phyloP scores from a whole-genome alignment of 2,113 vertebrate species.

The Percina caprodes region DNA sequence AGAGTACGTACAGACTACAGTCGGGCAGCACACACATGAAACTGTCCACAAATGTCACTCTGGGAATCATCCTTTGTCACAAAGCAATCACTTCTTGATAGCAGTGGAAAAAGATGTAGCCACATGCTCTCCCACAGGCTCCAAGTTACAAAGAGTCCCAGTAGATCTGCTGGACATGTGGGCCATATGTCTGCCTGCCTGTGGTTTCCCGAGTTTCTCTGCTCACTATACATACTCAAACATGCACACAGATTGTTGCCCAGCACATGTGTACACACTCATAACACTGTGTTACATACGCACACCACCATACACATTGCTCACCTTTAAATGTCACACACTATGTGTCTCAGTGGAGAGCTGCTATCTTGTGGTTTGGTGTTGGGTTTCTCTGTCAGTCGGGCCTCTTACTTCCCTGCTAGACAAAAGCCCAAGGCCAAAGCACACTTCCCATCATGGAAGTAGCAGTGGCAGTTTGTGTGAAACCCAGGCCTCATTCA shows the following conservation, averaged over 20 bases:
- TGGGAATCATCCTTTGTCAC: slow-evolving; percentile 72
- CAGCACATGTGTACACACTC: slow-evolving; percentile 28
- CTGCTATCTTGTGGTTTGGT: slow-evolving; percentile 48
- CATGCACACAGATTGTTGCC: slow-evolving; percentile 32
- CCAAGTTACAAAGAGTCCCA: slow-evolving; percentile 50
- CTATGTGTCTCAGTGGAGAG: slow-evolving; percentile 18
- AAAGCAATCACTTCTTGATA: slow-evolving; percentile 73
- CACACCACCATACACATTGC: slow-evolving; percentile 20
- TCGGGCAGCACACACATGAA: slow-evolving; percentile 21
- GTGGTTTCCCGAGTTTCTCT: slow-evolving; percentile 50
- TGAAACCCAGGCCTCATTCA: slow-evolving; percentile 1
- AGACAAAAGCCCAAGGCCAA: slow-evolving; percentile 41
- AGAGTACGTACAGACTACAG: slow-evolving; percentile 1
- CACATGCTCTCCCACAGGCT: slow-evolving; percentile 60
- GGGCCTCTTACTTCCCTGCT: slow-evolving; percentile 25
- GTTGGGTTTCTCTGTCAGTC: slow-evolving; percentile 57
- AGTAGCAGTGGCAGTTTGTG: slow-evolving; percentile 19
- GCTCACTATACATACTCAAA: slow-evolving; percentile 34
- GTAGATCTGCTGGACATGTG: slow-evolving; percentile 67
- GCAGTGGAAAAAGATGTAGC: slow-evolving; percentile 51
- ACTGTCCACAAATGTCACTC: slow-evolving; percentile 65
- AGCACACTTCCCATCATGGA: slow-evolving; percentile 40
- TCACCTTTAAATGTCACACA: slow-evolving; percentile 48
- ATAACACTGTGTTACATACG: slow-evolving; percentile 12
- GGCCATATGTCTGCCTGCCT: slow-evolving; percentile 70